Evolutionary conservation across 37 sponge, comb jelly and placozoan species (phyloP), one percentile per base, ranked within the genome.

Genomic region (Oopsacas minuta): DNA sequence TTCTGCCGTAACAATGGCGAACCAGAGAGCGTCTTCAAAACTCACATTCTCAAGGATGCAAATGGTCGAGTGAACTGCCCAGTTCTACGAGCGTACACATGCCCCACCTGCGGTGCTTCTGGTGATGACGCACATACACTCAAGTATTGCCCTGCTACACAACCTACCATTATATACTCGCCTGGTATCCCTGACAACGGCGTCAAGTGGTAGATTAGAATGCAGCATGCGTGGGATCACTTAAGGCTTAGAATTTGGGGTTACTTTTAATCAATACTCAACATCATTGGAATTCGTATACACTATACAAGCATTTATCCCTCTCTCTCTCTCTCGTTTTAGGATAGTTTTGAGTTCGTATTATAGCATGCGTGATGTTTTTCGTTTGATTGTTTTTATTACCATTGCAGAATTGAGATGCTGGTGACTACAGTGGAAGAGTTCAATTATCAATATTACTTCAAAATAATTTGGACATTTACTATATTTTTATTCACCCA

Each of bases 1-100:
- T 97, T 97, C 81, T 97, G 99, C 37, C 89, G 99, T 17, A 97
- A 97, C 85, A 97, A 97, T 84, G 99, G 99, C 22, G 95, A 97
- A 82, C 88, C 87, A 39, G 99, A 97, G 87, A 88, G 89, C 38
- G 92, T 94, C 84, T 97, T 93, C 81, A 91, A 95, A 10, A 90
- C 92, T 35, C 99, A 97, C 87, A 88, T 88, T 81, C 88, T 97
- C 83, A 94, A 94, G 81, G 90, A 92, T 37, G 39, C 91, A 35
- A 93, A 94, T 7, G 95, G 99, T 0, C 90, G 89, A 75, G 93
- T 97, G 25, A 94, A 92, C 36, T 97, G 99, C 82, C 99, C 99
- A 42, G 91, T 97, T 17, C 92, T 97, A 38, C 86, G 94, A 32
- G 99, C 99, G 23, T 97, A 97, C 91, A 93, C 94, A 25, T 97